phyloP scores from a whole-genome alignment of 2,113 vertebrate species.

The Setophaga kirtlandii region DNA sequence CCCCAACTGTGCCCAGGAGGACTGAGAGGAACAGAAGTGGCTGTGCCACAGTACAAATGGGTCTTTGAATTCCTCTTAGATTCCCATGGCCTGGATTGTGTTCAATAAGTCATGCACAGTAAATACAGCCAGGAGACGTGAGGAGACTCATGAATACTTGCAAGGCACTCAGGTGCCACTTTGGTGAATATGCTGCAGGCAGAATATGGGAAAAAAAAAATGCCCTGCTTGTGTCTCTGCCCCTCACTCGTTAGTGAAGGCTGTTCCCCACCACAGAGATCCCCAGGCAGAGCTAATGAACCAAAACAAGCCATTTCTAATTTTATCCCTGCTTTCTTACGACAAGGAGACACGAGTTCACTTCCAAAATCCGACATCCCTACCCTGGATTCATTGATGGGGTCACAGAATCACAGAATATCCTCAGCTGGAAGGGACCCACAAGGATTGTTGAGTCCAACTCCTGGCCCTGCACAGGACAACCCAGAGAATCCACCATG shows the following conservation, averaged over 20 bases:
- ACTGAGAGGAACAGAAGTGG: constrained; percentile 9
- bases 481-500: not conserved
- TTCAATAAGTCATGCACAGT: constrained; percentile 43
- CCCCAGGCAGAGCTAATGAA: not conserved
- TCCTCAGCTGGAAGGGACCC: not conserved
- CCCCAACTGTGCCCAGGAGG: constrained; percentile 42
- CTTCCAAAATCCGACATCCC: not conserved
- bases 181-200: not conserved
- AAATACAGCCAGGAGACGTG: constrained; percentile 29
- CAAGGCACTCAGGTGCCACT: not conserved
- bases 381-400: not conserved
- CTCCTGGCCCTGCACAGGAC: not conserved
- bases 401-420: no score
- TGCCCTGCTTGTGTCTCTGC: not conserved
- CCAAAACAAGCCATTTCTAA: not conserved
- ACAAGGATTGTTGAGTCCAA: accelerated
- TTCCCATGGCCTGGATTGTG: not conserved
- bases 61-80: not conserved
- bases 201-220: not conserved
- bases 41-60: constrained; percentile 2
- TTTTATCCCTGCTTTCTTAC: not conserved
- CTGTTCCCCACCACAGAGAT: not conserved
- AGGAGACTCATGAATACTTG: constrained; percentile 10
- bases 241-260: not conserved
- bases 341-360: not conserved